Conservation (phyloP, 2,888 invertebrate genomes). For the Parnassius glacialis region DNA sequence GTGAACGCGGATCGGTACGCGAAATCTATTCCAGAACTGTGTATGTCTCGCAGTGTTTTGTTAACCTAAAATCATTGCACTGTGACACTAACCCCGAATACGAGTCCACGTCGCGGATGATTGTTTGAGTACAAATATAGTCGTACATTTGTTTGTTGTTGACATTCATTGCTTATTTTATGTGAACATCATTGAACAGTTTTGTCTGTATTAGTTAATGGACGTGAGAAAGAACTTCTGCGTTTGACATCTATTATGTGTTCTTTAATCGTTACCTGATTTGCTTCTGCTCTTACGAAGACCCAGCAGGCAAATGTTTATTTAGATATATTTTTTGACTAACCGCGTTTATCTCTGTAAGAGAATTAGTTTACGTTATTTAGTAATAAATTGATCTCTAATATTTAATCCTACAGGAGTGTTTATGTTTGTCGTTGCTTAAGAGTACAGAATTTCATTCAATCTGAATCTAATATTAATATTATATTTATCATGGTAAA, state of each 20-base stretch:
- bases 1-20: not conserved
- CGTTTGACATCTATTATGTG: not conserved
- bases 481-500: too few species aligned
- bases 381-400: too few species aligned
- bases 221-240: conserved; percentile 1
- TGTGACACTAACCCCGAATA: conserved; percentile 23
- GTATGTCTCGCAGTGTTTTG: conserved; percentile 16
- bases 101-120: conserved; percentile 5
- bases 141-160: conserved; percentile 20
- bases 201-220: conserved; percentile 9
- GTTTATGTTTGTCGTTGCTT: too few species aligned
- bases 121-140: conserved; percentile 18
- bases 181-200: conserved; percentile 4
- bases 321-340: too few species aligned
- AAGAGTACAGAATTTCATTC: too few species aligned
- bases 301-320: too few species aligned
- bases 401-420: too few species aligned
- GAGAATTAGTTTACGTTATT: too few species aligned
- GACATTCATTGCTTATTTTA: conserved; percentile 20
- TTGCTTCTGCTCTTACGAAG: too few species aligned
- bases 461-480: too few species aligned
- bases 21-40: conserved; percentile 11
- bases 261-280: too few species aligned
- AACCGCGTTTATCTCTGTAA: too few species aligned
- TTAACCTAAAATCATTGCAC: conserved; percentile 20